Evolutionary conservation across 2,888 invertebrate genomes (phyloP), one percentile per base, ranked within the genome.

Genomic region (Sphinx pinastri): DNA sequence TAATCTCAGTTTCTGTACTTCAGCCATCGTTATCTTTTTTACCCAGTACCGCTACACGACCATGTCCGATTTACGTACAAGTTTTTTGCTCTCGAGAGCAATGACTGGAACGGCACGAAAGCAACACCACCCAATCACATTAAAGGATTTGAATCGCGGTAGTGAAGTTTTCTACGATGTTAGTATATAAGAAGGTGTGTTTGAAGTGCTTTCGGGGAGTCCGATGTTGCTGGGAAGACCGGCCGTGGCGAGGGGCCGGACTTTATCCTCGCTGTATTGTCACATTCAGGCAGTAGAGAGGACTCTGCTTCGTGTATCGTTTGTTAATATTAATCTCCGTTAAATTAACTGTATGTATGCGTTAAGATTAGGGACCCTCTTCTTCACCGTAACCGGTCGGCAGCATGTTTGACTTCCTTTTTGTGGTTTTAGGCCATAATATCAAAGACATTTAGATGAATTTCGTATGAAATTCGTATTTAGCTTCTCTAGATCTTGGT

Each of bases 321-420:
- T 92, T 93, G 93, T 93, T 94, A 90, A 94, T 92, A 85, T 94
- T 93, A 92, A 91, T 88, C 86, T 90, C 86, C 79, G 88, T 93
- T 91, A 93, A 93, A 87, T 93, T 93, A 93, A 94, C 93, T 91
- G 91, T 92, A 93, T 94, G 93, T 94, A 94, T 94, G 93, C 93
- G 93, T 93, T 88, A 93, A 93, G 93, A 93, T 94, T 89, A 93
- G 93, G 88, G 91, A 88, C 91, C 93, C 93, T 93, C 93, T 93
- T 93, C 93, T 84, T 84, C 78, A 88, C 93, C 92, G 89, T 81
- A 80, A 83, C 79, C 87, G 93, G 93, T 90, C 93, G 90, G 83
- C 89, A 85, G 91, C 93, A 93, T 88, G 84, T 81, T 93, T 92
- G 93, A 94, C 93, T 93, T 93, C 93, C 93, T 93, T 94, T 94